Base-by-base conservation (phyloP, 2,797 vertebrate species). In the Macropus fuliginosus region DNA sequence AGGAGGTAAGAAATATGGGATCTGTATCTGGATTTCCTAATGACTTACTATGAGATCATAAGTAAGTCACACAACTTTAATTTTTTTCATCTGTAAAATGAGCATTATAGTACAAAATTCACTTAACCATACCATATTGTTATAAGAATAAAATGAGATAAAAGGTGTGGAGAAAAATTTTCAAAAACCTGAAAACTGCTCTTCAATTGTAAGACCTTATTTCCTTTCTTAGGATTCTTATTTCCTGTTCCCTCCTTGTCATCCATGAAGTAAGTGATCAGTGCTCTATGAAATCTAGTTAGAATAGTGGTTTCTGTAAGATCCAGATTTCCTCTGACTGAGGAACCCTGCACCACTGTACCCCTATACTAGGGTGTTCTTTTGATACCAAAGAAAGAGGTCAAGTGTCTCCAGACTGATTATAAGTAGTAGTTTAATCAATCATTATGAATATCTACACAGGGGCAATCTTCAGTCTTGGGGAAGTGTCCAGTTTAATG, bases 181-280 rank as follows among this genome's bases (percentile, higher is more conserved):
- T 81, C 21, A 91, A 90, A 4, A 91, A 90, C 93, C 34, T 0
- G 29, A 62, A 97, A 90, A 50, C 14, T 94, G 4, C n/a, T 96
- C 27, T 31, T 28, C 55, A 90, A 34, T 66, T 66, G n/a, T 46
- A 34, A 94, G 55, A 91, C 27, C 31, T 29, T 93, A 2, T 92
- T 91, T 94, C n/a, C 56, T 27, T 74, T 56, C 4, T 46, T 24
- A 81, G 1, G 11, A 90, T 96, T 96, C 56, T 96, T 31, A 94
- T 55, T 92, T 54, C 29, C 34, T 95, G 1, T 74, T 66, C 89
- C 11, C n/a, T 93, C 29, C 52, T 91, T 55, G 16, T 91, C 55
- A 34, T 93, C 10, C 31, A 0, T 57, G 1, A 93, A 59, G 24
- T 95, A 93, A 59, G 24, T 95, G 28, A 50, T 59, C 94, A 55